Evolutionary conservation across 2,113 vertebrate genomes (phyloP), one percentile per base, ranked within the genome.

Genomic region (Enhydra lutris): DNA sequence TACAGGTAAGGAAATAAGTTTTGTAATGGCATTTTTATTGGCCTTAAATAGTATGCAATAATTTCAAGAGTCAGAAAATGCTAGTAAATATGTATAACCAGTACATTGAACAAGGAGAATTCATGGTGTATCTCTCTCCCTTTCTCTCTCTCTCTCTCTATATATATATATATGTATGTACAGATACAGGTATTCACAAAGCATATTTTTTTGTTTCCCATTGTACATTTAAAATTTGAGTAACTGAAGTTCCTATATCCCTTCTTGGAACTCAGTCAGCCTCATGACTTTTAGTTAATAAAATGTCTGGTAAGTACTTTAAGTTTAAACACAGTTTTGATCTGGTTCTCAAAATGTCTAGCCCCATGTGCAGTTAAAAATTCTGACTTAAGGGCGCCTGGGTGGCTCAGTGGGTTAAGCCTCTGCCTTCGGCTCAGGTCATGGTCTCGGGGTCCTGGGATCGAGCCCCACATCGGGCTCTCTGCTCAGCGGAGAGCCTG

Each of bases 1-100:
- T 99, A 82, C 99, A 99, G 99, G 99, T 99, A 98, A 98, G 99
- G 82, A 96, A 96, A 95, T 97, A 82, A 24, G 7, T 74, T 95
- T 93, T 85, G 2, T 71, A 67, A 12, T 87, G 23, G 7, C 2
- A 24, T 90, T 92, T 96, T 73, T 83, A 39, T 97, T 95, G 63
- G 36, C 39, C 15, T 94, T 96, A 79, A 61, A 78, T 89, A 73
- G 69, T 83, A 85, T 78, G 45, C 12, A 81, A 65, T 65, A 73
- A 26, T 84, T 45, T 87, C 26, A 89, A 91, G 71, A 67, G 36
- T 94, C 57, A 81, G 24, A 95, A 95, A 91, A 91, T 59, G 45
- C 29, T 87, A 4, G 90, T 79, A 94, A 79, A 63, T 81, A 18
- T 91, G 18, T 96, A 20, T 96, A 83, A 83, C 20, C 12, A 47